Conservation (phyloP, 2,113 vertebrate species). For the Lagopus leucura region DNA sequence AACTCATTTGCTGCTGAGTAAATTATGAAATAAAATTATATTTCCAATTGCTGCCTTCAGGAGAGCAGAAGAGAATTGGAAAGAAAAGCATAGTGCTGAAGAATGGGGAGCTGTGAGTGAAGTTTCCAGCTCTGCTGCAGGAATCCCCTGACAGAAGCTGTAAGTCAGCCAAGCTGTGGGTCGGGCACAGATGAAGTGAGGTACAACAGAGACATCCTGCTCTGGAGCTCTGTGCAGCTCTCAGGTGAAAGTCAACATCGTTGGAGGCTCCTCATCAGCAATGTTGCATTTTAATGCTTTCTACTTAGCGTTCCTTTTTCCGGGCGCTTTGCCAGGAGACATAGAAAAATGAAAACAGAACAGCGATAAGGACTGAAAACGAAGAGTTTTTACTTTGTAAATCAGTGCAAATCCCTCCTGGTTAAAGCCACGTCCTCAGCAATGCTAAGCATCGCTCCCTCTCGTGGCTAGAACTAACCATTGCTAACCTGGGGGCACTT, state of each 20-base stretch:
- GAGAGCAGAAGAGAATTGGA: background rate
- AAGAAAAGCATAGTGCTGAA: background rate
- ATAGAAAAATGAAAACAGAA: background rate
- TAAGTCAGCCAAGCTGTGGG: background rate
- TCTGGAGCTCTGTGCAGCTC: background rate
- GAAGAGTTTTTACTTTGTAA: background rate
- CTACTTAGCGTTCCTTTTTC: background rate
- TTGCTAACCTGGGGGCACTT: background rate
- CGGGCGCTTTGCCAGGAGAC: background rate
- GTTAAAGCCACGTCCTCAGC: background rate
- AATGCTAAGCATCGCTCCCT: slow-evolving; percentile 30
- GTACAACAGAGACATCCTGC: background rate
- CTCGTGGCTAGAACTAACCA: slow-evolving; percentile 18
- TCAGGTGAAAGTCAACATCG: background rate
- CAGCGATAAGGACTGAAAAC: background rate
- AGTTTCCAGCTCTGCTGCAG: background rate
- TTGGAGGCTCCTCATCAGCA: background rate
- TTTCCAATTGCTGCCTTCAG: slow-evolving; percentile 12
- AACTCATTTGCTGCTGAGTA: background rate
- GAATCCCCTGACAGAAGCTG: background rate
- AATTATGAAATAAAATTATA: slow-evolving; percentile 4
- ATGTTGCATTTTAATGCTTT: background rate
- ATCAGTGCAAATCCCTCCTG: background rate
- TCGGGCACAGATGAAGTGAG: background rate
- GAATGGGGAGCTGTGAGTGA: background rate